A percentile compares a stretch with the other conserved stretches of the same genome.
These are phyloP conservation scores for Phthorimaea operculella DNA, from an alignment of 1,140 invertebrate genomes.

Conservation along the genomic window DNA sequence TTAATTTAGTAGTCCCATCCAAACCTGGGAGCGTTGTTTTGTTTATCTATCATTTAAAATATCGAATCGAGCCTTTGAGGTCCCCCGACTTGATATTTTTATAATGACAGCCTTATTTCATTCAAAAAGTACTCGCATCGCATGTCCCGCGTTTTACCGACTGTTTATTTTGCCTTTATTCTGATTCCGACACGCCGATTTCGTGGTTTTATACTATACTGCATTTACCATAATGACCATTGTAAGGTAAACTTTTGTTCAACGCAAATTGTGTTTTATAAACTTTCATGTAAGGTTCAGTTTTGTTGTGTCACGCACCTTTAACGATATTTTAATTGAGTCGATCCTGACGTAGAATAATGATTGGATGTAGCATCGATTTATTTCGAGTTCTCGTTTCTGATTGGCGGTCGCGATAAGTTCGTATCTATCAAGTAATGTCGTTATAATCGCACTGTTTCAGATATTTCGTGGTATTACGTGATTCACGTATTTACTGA, in stretches of 20 bases:
- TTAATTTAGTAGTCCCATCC: background rate
- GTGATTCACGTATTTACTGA: constrained; percentile 11
- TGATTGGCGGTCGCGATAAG: constrained; percentile 66
- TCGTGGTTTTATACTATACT: constrained; percentile 65
- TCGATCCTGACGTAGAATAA: constrained; percentile 65
- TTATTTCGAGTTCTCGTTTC: constrained; percentile 66
- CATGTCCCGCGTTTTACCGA: constrained; percentile 37
- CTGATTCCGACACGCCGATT: constrained; percentile 63
- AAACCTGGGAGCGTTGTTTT: background rate
- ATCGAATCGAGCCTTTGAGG: constrained; percentile 5
- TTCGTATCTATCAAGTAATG: constrained; percentile 63
- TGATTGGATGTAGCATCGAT: constrained; percentile 67
- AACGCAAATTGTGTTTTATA: constrained; percentile 32
- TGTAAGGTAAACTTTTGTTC: constrained; percentile 39
- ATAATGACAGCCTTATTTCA: constrained; percentile 48
- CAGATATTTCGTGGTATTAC: constrained; percentile 22
- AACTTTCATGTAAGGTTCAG: constrained; percentile 29
- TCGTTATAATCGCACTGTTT: constrained; percentile 48
- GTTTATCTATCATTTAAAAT: background rate
- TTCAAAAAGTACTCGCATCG: constrained; percentile 30
- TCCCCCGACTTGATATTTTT: constrained; percentile 29
- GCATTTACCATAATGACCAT: constrained; percentile 65
- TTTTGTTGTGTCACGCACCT: constrained; percentile 42
- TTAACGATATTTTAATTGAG: constrained; percentile 69
- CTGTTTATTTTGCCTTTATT: constrained; percentile 66